Base-by-base conservation (phyloP, 2,797 vertebrate species). In the Falco cherrug region DNA sequence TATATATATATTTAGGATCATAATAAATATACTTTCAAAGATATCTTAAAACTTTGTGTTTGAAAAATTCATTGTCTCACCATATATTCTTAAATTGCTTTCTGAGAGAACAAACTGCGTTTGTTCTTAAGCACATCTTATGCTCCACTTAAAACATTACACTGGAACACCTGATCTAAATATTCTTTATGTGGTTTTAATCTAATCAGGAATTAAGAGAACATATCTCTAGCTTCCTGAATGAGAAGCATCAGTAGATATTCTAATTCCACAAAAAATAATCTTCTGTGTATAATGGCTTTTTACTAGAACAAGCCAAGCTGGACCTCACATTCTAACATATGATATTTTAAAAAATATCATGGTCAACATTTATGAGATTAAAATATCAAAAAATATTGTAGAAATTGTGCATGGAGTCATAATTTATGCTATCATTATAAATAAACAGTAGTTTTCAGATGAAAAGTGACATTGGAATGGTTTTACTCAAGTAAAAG, bases 271-370 rank as follows among this genome's bases (percentile, higher is more conserved):
- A 96, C 41, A 63, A 89, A 96, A 48, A 97, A 43, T 74, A 80
- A 60, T 45, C 60, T 79, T 92, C 86, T 84, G 28, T 35, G 5
- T 39, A 59, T 96, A 95, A 87, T 89, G 64, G 68, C 10, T 78
- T 94, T 95, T 93, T 92, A 63, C 64, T 83, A 74, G 39, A 93
- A 87, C 39, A 70, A 97, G 19, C 43, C 63, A 85, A 95, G 43
- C 28, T 96, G 90, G 20, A 50, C 4, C 33, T 94, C 90, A 82
- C 14, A 50, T 63, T 85, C 31, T 87, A 90, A 85, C 31, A 87
- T 5, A 50, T 43, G 31, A 45, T 65, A 78, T 84, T 71, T 88
- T 85, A 63, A 76, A 16, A 13, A 47, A 33, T 0, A 35, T 39
- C 0, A 28, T 37, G 5, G 37, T 37, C 81, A 86, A 41, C 37